Conservation (phyloP, 2,797 vertebrate genomes). For the Ambastaia sidthimunki region DNA sequence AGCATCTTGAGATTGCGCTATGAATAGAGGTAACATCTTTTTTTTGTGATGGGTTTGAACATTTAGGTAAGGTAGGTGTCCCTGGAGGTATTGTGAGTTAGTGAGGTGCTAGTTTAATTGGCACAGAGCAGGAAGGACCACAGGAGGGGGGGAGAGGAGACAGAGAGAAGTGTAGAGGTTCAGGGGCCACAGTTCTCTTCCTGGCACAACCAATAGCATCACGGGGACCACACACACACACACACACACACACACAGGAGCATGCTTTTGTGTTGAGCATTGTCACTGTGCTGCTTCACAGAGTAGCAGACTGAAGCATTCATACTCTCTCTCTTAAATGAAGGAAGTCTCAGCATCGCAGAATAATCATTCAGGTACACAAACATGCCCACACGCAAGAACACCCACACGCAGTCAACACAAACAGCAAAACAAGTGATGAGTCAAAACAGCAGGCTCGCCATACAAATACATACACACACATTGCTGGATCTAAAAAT, state of each 20-base stretch:
- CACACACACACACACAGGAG: background rate
- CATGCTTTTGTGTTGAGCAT: background rate
- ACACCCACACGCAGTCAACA: constrained; percentile 24
- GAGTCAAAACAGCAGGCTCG: background rate
- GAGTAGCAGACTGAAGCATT: constrained; percentile 15
- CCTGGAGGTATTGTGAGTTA: constrained; percentile 4
- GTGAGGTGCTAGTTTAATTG: constrained; percentile 56
- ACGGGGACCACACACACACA: constrained; percentile 30
- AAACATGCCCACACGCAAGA: background rate
- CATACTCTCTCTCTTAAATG: background rate
- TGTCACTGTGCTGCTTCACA: constrained; percentile 1
- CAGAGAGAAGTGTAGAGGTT: constrained; percentile 17
- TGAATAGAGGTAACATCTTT: background rate
- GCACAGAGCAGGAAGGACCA: constrained; percentile 29
- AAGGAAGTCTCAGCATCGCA: constrained; percentile 5
- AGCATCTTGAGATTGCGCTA: background rate
- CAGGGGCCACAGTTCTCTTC: constrained; percentile 38
- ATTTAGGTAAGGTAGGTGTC: constrained; percentile 25
- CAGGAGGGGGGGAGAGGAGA: constrained; percentile 20
- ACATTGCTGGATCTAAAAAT: background rate
- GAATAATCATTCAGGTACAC: constrained; percentile 26
- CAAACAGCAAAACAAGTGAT: background rate
- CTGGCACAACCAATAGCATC: constrained; percentile 34
- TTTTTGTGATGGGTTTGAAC: background rate
- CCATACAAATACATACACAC: background rate